Evolutionary conservation across 2,797 vertebrate species (phyloP), one percentile per base, ranked within the genome.

Genomic region (Channallabes apus): DNA sequence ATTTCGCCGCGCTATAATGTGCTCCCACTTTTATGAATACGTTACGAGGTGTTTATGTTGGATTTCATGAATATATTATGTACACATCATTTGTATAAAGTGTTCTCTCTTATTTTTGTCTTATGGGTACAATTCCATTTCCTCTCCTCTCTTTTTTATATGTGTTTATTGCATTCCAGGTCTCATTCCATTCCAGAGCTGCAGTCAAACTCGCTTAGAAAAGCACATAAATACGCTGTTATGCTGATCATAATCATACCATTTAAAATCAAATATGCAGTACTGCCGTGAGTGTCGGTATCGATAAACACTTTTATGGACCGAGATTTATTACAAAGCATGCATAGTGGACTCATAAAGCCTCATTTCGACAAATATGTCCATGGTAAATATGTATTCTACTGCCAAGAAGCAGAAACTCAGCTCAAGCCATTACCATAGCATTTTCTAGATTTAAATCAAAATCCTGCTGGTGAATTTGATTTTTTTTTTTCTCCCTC

Each of bases 291-390:
- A 85, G 59, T 18, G 0, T 11, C 56, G 9, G 72, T 62, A 76
- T 83, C 73, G 64, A 56, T 84, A 81, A 81, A 79, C n/a, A 65
- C 65, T 86, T 87, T 68, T 71, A 85, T 81, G 35, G 83, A 29
- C 75, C 35, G 77, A 14, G 71, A 81, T 71, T 85, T 77, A 79
- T 65, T 46, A 77, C 35, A 83, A 75, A 72, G 59, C 62, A 77
- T 65, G 77, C 64, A 38, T 38, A 64, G 29, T 51, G 51, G 59
- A 76, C 77, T 62, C 51, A 56, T 82, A 76, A 20, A 41, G 29
- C 27, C 77, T 54, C 58, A 75, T 64, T 80, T 84, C 59, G 32
- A 27, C 65, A 24, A 69, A 9, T 77, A 61, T 80, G 78, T 64
- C 22, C 80, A 76, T 24, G 65, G 46, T 77, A 82, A 61, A 65